Conservation (phyloP, 2,113 vertebrate species). For the Equus przewalskii region DNA sequence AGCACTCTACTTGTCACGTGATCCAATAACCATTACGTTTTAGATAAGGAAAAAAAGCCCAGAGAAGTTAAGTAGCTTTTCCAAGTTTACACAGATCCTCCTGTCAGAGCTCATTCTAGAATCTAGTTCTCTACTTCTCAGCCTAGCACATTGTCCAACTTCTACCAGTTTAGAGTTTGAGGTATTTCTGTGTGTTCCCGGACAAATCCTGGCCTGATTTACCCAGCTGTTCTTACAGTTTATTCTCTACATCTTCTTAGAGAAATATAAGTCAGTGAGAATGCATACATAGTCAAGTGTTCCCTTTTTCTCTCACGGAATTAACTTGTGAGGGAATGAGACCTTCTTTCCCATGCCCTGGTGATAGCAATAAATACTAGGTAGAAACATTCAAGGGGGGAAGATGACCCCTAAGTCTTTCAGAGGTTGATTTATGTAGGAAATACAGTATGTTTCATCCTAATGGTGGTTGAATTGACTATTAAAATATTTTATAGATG, state of each 20-base stretch:
- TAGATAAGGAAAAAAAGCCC: neutral
- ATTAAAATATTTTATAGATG: slow-evolving; percentile 64
- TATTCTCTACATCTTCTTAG: neutral
- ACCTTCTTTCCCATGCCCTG: neutral
- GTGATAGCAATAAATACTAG: slow-evolving; percentile 26
- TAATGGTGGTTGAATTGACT: slow-evolving; percentile 50
- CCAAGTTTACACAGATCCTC: neutral
- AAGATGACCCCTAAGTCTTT: slow-evolving; percentile 3
- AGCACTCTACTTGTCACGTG: neutral
- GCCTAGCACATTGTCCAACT: neutral
- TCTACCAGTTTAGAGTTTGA: neutral
- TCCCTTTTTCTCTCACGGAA: neutral
- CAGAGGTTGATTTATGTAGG: slow-evolving; percentile 54
- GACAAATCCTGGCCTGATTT: neutral
- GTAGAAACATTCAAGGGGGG: neutral
- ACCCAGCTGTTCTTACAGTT: neutral
- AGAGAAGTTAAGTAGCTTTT: neutral
- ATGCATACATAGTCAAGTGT: neutral
- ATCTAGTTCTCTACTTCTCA: neutral
- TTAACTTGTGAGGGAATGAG: neutral
- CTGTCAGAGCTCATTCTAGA: neutral
- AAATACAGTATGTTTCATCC: slow-evolving; percentile 36
- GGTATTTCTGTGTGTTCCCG: neutral
- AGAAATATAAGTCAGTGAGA: neutral
- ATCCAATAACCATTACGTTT: neutral